Evolutionary conservation across 2,113 vertebrate genomes (phyloP), one percentile per base, ranked within the genome.

Genomic region (Lasiurus cinereus): DNA sequence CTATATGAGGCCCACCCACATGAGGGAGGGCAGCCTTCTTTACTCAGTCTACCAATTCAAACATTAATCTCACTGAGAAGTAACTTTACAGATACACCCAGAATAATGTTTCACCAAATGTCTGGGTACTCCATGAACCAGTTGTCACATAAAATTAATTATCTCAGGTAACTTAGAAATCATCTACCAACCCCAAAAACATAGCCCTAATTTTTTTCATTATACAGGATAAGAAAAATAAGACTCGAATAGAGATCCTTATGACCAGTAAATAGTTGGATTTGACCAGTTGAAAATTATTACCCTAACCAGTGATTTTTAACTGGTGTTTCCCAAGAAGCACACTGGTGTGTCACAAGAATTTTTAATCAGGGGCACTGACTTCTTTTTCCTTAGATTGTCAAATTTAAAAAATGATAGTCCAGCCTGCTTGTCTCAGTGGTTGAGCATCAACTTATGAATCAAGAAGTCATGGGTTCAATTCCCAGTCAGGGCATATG

Each of bases 61-160:
- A 79, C 50, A 31, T 79, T 90, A 86, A 59, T 78, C 46, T 96
- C 22, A 84, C 48, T 46, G n/a, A 90, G 24, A 97, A 89, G 83
- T 10, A 79, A 29, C 66, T 50, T 90, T 19, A 88, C 3, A 72
- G 31, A 73, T 8, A 72, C 3, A 85, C 1, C 4, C 2, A 54
- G 8, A 93, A 77, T 72, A 89, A 48, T 74, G 43, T 78, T 70
- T 92, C 24, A 73, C 9, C 19, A 93, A 95, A 91, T 46, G 8
- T 82, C 22, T 84, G 48, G 13, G 29, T 11, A 86, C 6, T 46
- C 5, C 22, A 69, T 76, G 19, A 4, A 14, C 29, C 48, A 78
- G 12, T 78, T 85, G 27, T 76, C 33, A 83, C 8, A 88, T 6
- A 84, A 93, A 93, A 91, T 77, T 74, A 96, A 91, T 21, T 39